These are phyloP conservation scores for Fringilla coelebs DNA, from an alignment of 2,797 vertebrate genomes.

Conservation along the genomic window DNA sequence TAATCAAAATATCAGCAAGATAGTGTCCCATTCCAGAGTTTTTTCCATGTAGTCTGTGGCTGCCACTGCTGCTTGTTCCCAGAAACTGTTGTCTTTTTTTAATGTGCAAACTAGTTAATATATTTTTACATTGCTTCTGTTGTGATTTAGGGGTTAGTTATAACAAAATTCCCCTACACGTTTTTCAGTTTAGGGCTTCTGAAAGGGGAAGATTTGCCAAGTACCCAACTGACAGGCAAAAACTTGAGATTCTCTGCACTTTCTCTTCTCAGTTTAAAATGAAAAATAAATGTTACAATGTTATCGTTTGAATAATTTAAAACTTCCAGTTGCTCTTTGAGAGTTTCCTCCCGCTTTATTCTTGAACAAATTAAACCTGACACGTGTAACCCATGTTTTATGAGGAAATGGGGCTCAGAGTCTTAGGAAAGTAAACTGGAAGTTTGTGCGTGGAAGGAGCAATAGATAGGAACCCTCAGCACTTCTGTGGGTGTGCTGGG, in stretches of 20 bases:
- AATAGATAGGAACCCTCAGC: neutral
- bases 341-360: neutral
- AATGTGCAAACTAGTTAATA: conserved; percentile 20
- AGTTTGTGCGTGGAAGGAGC: neutral
- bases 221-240: neutral
- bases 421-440: neutral
- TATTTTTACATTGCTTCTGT: neutral
- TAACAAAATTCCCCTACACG: neutral
- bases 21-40: neutral
- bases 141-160: conserved; percentile 17
- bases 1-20: conserved; percentile 42
- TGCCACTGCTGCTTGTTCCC: conserved; percentile 24
- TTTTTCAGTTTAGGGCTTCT: neutral
- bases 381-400: neutral
- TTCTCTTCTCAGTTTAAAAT: neutral
- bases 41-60: neutral
- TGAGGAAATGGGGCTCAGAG: neutral
- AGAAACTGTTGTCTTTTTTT: conserved; percentile 18
- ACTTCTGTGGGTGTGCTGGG: neutral
- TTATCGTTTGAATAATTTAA: neutral
- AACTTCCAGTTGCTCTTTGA: neutral
- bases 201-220: neutral
- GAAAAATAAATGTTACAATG: neutral
- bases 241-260: neutral
- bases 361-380: neutral